phyloP scores from a whole-genome alignment of 2,888 invertebrate species.

The Axea sp. region DNA sequence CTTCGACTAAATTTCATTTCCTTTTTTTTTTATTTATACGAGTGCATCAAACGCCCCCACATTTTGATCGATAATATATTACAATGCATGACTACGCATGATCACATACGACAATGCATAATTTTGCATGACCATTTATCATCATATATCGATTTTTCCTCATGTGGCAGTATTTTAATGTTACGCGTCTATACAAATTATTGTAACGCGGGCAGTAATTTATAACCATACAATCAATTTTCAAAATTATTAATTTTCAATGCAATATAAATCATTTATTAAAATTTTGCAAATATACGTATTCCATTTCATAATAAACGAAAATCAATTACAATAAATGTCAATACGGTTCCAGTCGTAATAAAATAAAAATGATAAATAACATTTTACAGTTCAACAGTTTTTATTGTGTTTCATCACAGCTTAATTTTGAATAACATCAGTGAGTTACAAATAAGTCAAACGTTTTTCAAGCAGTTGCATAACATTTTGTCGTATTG shows the following conservation, averaged over 20 bases:
- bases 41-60: background rate
- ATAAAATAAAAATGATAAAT: too few species aligned
- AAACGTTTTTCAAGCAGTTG: too few species aligned
- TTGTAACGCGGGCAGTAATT: constrained; percentile 30
- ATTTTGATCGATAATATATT: constrained; percentile 35
- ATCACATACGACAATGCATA: constrained; percentile 43
- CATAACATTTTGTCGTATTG: too few species aligned
- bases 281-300: background rate
- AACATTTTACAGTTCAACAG: too few species aligned
- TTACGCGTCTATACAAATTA: constrained; percentile 46
- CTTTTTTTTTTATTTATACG: too few species aligned
- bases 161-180: constrained; percentile 46
- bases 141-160: constrained; percentile 47
- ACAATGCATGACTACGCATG: constrained; percentile 44
- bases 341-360: too few species aligned
- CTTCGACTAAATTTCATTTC: too few species aligned
- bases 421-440: too few species aligned
- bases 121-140: constrained; percentile 50
- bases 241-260: constrained; percentile 2
- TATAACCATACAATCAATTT: constrained; percentile 33
- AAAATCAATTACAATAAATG: too few species aligned
- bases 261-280: constrained; percentile 9
- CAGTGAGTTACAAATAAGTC: too few species aligned
- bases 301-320: too few species aligned
- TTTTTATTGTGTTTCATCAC: too few species aligned